Conservation (phyloP, 2,888 invertebrate species). For the Timema cristinae region DNA sequence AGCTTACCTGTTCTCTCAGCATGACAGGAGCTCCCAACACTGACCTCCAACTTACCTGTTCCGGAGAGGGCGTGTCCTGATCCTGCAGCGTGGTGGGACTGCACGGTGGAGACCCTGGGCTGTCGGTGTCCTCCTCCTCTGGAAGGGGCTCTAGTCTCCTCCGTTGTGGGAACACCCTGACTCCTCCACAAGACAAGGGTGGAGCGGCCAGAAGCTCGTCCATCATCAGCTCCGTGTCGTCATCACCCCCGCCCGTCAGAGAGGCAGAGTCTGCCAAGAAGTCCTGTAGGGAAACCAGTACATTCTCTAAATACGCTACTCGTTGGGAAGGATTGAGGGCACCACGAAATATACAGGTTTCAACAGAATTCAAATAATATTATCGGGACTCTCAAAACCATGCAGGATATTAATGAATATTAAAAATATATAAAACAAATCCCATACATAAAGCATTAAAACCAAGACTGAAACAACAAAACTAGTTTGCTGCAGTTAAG, state of each 20-base stretch:
- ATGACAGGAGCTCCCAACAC: too few species aligned
- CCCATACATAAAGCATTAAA: background rate
- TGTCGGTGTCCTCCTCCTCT: constrained; percentile 67
- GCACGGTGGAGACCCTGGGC: constrained; percentile 42
- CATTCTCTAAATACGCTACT: background rate
- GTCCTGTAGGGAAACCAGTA: constrained; percentile 9
- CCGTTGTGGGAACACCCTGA: constrained; percentile 65
- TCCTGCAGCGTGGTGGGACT: constrained; percentile 30
- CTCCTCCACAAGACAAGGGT: constrained; percentile 56
- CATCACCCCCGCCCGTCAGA: constrained; percentile 39
- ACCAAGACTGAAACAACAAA: background rate
- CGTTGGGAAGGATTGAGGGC: background rate
- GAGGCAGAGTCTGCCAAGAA: constrained; percentile 24
- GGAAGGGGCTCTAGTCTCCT: constrained; percentile 76
- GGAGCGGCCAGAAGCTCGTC: constrained; percentile 69
- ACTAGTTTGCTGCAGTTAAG: background rate
- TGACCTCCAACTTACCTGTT: constrained; percentile 34
- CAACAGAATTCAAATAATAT: too few species aligned
- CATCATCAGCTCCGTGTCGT: constrained; percentile 79
- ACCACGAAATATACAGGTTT: background rate
- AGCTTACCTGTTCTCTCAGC: background rate
- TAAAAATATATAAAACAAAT: background rate
- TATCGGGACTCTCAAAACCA: too few species aligned
- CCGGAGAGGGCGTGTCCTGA: constrained; percentile 35
- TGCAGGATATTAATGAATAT: too few species aligned